phyloP scores from a whole-genome alignment of 1,140 invertebrate genomes.

The Oedothorax gibbosus region DNA sequence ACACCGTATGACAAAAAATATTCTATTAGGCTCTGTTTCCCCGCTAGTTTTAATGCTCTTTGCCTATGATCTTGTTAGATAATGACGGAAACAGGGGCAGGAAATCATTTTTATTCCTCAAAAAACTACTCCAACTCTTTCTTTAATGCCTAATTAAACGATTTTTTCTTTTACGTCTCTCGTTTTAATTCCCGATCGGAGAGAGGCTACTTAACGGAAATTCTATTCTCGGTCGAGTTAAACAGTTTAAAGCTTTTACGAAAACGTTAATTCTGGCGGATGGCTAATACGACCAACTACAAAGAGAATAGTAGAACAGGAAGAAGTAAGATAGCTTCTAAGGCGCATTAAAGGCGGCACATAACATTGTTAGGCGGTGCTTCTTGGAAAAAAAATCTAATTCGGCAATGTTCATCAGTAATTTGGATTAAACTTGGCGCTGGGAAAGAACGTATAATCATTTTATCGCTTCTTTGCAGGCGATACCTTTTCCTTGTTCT shows the following conservation, averaged over 20 bases:
- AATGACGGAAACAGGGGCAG: conserved; percentile 48
- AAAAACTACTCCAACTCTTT: conserved; percentile 24
- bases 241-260: conserved; percentile 61
- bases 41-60: conserved; percentile 48
- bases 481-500: conserved; percentile 57
- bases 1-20: conserved; percentile 48
- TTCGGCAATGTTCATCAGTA: conserved; percentile 61
- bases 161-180: conserved; percentile 47
- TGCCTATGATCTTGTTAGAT: conserved; percentile 53
- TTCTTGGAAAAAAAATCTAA: conserved; percentile 59
- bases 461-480: conserved; percentile 60
- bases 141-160: conserved; percentile 57
- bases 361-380: conserved; percentile 55
- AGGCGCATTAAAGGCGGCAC: conserved; percentile 55
- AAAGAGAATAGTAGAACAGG: conserved; percentile 56
- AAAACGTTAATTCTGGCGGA: conserved; percentile 58
- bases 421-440: conserved; percentile 61
- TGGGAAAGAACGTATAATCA: conserved; percentile 58
- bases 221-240: conserved; percentile 59
- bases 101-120: conserved; percentile 21
- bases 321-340: conserved; percentile 36
- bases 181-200: conserved; percentile 54
- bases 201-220: conserved; percentile 50
- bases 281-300: conserved; percentile 57
- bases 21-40: conserved; percentile 43